A percentile compares a stretch with the other conserved stretches of the same genome.
Conservation (phyloP, 2,888 invertebrate genomes). For the Drosophila stalkeri region DNA sequence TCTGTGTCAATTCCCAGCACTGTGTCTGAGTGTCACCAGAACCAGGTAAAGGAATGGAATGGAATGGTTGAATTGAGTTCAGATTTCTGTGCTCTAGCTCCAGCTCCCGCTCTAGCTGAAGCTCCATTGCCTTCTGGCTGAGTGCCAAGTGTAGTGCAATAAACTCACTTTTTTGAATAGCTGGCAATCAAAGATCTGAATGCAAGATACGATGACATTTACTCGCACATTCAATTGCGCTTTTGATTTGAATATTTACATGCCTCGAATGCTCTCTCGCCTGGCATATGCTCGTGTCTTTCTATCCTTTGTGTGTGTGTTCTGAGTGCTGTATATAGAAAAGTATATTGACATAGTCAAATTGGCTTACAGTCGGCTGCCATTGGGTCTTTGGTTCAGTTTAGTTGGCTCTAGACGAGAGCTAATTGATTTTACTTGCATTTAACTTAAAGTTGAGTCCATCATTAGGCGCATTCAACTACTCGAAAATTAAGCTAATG, state of each 20-base stretch:
- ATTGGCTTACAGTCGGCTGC: conserved; percentile 62
- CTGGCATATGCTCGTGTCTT: conserved; percentile 27
- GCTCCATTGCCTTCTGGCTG: conserved; percentile 56
- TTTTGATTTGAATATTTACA: conserved; percentile 81
- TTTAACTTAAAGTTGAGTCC: conserved; percentile 55
- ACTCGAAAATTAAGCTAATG: conserved; percentile 31
- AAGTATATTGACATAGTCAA: conserved; percentile 72
- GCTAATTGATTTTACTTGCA: conserved; percentile 63
- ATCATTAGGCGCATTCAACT: conserved; percentile 45
- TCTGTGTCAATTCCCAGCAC: conserved; percentile 78
- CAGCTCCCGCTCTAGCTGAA: background rate
- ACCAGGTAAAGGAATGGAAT: conserved; percentile 24
- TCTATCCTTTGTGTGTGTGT: conserved; percentile 48
- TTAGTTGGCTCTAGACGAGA: background rate
- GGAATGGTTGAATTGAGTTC: conserved; percentile 63
- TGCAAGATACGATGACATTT: conserved; percentile 81
- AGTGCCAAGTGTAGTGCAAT: conserved; percentile 80
- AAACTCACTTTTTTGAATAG: conserved; percentile 75
- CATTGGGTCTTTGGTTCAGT: conserved; percentile 47
- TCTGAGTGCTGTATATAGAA: conserved; percentile 23
- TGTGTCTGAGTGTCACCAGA: conserved; percentile 73
- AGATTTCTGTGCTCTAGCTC: conserved; percentile 3
- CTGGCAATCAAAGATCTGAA: conserved; percentile 80
- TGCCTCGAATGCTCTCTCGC: conserved; percentile 43
- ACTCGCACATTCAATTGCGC: conserved; percentile 80